Percentiles rank a stretch among this genome's conserved stretches.
These are phyloP conservation scores for Mycteria americana DNA, from an alignment of 2,797 vertebrate species.

Conservation along the genomic window DNA sequence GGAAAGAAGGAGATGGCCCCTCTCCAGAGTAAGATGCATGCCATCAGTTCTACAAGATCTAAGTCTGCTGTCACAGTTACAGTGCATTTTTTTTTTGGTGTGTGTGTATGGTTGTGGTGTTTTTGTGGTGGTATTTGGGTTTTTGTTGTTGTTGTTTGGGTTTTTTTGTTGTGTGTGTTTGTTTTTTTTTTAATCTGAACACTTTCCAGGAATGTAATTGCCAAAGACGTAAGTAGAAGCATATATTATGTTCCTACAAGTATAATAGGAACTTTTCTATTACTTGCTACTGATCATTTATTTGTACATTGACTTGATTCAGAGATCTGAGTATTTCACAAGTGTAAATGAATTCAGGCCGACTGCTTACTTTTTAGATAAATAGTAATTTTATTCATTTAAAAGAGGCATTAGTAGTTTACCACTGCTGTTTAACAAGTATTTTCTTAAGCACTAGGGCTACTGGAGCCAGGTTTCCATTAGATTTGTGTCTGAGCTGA, in stretches of 20 bases:
- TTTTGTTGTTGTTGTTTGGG: accelerated
- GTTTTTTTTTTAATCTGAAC: background rate
- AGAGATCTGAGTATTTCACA: background rate
- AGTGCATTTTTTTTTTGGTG: background rate
- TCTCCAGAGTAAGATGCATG: background rate
- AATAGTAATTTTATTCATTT: background rate
- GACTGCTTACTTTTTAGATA: background rate
- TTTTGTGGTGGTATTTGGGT: too few species aligned
- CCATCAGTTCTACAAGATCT: background rate
- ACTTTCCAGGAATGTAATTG: background rate
- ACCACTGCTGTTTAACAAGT: background rate
- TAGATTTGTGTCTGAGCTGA: background rate
- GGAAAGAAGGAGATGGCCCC: background rate
- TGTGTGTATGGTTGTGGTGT: background rate
- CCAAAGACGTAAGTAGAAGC: background rate
- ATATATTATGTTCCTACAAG: background rate
- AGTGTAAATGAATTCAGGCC: background rate
- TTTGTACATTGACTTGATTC: background rate
- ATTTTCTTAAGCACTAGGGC: background rate
- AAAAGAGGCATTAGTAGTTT: background rate
- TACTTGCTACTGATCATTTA: background rate
- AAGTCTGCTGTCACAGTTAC: background rate
- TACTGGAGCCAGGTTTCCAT: background rate
- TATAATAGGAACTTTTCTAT: background rate
- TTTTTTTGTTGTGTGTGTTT: too few species aligned